A percentile compares a stretch with the other conserved stretches of the same genome.
Conservation (phyloP, 1,140 invertebrate species). For the Tetraneura akinire region DNA sequence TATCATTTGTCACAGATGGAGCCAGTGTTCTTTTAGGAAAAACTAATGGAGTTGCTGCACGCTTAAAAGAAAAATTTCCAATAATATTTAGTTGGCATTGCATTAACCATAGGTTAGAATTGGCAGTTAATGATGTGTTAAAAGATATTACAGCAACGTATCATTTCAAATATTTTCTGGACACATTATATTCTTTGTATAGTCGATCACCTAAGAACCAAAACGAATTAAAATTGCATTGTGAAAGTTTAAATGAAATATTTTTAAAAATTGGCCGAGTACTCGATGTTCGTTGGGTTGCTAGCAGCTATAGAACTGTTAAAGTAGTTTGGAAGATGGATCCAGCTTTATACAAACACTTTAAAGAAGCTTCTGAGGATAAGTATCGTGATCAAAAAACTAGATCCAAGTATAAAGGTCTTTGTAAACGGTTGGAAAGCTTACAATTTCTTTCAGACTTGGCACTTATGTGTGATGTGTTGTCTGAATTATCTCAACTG, state of each 20-base stretch:
- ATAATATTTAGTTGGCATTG: conserved; percentile 19
- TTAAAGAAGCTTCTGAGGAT: too few relatives aligned
- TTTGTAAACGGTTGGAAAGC: conserved; percentile 11
- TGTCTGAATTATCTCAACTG: conserved; percentile 18
- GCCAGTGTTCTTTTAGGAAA: conserved; percentile 20
- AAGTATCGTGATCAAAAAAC: too few relatives aligned
- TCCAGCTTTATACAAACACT: too few relatives aligned
- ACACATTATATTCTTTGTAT: too few relatives aligned
- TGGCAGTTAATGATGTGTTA: too few relatives aligned
- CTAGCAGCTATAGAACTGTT: too few relatives aligned
- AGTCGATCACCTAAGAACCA: conserved; percentile 1
- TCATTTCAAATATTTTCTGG: too few relatives aligned
- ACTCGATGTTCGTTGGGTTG: too few relatives aligned
- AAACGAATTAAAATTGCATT: conserved; percentile 6
- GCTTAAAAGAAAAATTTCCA: conserved; percentile 19
- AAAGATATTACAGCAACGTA: too few relatives aligned
- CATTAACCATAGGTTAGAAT: too few relatives aligned
- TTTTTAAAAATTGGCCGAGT: too few relatives aligned
- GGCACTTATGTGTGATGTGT: conserved; percentile 34
- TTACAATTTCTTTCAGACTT: conserved; percentile 9
- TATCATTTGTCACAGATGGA: conserved; percentile 7
- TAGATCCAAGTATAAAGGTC: background rate
- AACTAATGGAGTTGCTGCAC: background rate
- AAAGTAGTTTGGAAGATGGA: too few relatives aligned
- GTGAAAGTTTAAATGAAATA: background rate